Evolutionary conservation across 2,888 invertebrate species (phyloP).

Genomic region (Megaustenia siamemsis): DNA sequence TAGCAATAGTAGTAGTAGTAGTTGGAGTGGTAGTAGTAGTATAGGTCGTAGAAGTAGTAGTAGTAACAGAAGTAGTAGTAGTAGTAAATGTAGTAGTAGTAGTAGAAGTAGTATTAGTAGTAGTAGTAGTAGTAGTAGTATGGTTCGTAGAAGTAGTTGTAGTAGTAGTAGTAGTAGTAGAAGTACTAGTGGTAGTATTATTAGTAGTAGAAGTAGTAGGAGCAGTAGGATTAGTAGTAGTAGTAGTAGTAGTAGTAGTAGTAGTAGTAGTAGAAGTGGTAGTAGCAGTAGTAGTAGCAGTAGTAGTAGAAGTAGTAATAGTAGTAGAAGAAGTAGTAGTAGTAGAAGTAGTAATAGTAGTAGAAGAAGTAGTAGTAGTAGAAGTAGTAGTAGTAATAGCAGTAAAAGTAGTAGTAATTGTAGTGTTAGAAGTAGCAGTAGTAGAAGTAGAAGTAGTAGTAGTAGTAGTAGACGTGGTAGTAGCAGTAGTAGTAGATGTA

Average conservation of each 20-base stretch:
- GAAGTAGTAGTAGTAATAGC: slow-evolving; percentile 4
- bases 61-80: too few species aligned
- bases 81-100: too few species aligned
- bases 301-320: too few species aligned
- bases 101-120: too few species aligned
- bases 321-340: too few species aligned
- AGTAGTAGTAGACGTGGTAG: neutral
- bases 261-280: neutral
- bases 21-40: too few species aligned
- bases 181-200: too few species aligned
- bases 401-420: neutral
- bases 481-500: neutral
- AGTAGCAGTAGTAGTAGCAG: slow-evolving; percentile 4
- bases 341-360: too few species aligned
- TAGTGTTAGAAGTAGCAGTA: too few species aligned
- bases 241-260: neutral
- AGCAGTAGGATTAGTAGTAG: too few species aligned
- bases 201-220: too few species aligned
- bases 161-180: slow-evolving; percentile 32
- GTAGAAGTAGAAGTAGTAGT: neutral
- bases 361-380: slow-evolving; percentile 23
- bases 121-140: slow-evolving; percentile 35
- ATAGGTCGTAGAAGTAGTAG: too few species aligned
- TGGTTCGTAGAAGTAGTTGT: slow-evolving; percentile 12
- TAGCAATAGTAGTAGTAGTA: slow-evolving; percentile 35